Percentiles rank a stretch among this genome's conserved stretches.
phyloP scores from a whole-genome alignment of 1,140 invertebrate genomes.

The Drepana arcuata region DNA sequence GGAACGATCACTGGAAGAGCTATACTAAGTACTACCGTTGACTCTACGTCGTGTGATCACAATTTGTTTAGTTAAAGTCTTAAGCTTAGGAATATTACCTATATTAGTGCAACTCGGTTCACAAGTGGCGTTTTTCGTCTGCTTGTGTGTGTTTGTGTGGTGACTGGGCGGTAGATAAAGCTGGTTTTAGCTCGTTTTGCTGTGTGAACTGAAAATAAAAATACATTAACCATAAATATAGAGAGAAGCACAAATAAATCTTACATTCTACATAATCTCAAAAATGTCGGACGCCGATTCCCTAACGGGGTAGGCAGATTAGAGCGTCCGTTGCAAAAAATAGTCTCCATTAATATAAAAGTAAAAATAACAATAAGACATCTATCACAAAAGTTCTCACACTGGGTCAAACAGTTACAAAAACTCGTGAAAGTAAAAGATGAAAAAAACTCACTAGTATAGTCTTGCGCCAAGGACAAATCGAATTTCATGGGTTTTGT shows the following conservation, averaged over 20 bases:
- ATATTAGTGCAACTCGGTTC: constrained; percentile 70
- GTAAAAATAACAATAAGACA: constrained; percentile 1
- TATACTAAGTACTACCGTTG: constrained; percentile 16
- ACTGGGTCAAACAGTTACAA: no score
- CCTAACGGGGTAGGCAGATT: no score
- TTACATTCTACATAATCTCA: no score
- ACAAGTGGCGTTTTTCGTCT: constrained; percentile 74
- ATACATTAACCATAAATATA: constrained; percentile 2
- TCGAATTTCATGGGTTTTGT: constrained; percentile 59
- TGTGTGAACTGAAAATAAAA: constrained; percentile 43
- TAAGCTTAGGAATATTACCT: constrained; percentile 10
- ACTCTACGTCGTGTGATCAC: constrained; percentile 23
- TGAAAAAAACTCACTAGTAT: constrained; percentile 47
- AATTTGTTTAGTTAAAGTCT: constrained; percentile 18
- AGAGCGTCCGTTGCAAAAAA: no score
- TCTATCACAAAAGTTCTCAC: no score
- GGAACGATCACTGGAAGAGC: constrained; percentile 21
- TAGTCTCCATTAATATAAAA: constrained; percentile 2
- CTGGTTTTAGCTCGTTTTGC: constrained; percentile 61
- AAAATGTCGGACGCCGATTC: no score
- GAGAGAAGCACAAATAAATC: background rate
- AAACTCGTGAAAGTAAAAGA: no score
- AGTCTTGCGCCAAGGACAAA: constrained; percentile 55
- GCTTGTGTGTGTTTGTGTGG: constrained; percentile 54
- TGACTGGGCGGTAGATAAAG: constrained; percentile 56